These are phyloP conservation scores for Vombatus ursinus DNA, from an alignment of 2,113 vertebrate genomes.

Conservation along the genomic window DNA sequence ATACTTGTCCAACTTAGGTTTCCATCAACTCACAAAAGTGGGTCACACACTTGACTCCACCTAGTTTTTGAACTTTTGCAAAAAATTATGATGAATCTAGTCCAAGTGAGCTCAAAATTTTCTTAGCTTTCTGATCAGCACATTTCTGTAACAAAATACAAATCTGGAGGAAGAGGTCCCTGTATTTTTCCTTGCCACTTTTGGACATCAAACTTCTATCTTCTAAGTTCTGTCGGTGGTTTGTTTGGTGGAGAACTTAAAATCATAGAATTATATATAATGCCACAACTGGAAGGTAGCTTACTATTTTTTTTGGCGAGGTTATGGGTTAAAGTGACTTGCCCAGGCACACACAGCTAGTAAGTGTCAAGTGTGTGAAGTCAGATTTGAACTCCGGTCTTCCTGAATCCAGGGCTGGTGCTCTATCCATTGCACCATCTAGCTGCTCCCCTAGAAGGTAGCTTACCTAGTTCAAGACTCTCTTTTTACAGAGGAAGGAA, in stretches of 20 bases:
- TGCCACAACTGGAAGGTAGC: rapidly evolving
- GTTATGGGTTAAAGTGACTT: rapidly evolving
- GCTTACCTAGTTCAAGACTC: background rate
- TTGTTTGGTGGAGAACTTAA: background rate
- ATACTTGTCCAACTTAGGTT: conserved; percentile 52
- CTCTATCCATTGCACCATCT: too few species aligned
- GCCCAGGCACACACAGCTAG: background rate
- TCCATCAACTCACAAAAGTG: conserved; percentile 76
- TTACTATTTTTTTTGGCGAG: too few species aligned
- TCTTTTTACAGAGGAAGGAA: background rate
- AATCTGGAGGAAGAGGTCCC: background rate
- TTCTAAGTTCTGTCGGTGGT: rapidly evolving
- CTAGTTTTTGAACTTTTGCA: background rate
- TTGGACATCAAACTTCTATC: background rate
- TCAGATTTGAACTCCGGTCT: too few species aligned
- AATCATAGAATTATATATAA: background rate
- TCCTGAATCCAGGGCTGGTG: background rate
- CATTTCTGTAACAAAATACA: rapidly evolving
- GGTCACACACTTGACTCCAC: conserved; percentile 68
- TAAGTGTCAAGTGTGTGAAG: rapidly evolving
- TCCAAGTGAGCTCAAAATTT: background rate
- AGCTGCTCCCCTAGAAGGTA: background rate
- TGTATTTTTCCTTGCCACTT: background rate
- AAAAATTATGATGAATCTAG: background rate
- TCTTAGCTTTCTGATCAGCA: background rate